Evolutionary conservation across 2,113 vertebrate genomes (phyloP).

Genomic region (Irena cyanogastra): DNA sequence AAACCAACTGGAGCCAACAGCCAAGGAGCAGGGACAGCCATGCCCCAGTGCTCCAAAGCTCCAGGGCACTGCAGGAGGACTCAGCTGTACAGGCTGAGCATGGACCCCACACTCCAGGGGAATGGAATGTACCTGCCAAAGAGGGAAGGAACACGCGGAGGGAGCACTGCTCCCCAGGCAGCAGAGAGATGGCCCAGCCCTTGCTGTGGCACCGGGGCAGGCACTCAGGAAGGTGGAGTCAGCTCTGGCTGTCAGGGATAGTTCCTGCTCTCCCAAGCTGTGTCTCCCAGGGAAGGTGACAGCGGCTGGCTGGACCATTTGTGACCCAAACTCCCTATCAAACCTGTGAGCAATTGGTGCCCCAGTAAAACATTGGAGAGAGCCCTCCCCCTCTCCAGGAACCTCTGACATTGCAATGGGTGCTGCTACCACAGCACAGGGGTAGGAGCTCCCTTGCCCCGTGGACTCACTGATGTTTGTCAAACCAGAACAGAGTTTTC

Average conservation of each 20-base stretch:
- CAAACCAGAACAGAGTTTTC: neutral
- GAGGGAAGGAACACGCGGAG: neutral
- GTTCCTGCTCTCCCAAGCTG: neutral
- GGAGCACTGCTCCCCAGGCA: neutral
- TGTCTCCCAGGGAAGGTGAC: neutral
- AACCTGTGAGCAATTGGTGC: rapidly evolving
- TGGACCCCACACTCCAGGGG: rapidly evolving
- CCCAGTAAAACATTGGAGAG: neutral
- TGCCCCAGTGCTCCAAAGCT: neutral
- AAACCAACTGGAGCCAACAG: neutral
- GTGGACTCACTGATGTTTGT: neutral
- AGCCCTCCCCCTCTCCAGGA: neutral
- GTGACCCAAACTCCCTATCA: neutral
- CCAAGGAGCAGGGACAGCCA: neutral
- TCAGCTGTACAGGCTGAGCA: neutral
- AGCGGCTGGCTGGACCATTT: neutral
- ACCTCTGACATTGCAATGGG: neutral
- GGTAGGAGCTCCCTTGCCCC: neutral
- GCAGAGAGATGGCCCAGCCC: neutral
- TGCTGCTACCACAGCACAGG: neutral
- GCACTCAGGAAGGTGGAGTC: neutral
- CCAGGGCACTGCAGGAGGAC: neutral
- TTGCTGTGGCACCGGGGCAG: neutral
- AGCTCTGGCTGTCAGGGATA: neutral
- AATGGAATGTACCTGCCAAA: neutral